Evolutionary conservation across 2,888 invertebrate species (phyloP), one percentile per base, ranked within the genome.

Genomic region (Anorthoa munda): DNA sequence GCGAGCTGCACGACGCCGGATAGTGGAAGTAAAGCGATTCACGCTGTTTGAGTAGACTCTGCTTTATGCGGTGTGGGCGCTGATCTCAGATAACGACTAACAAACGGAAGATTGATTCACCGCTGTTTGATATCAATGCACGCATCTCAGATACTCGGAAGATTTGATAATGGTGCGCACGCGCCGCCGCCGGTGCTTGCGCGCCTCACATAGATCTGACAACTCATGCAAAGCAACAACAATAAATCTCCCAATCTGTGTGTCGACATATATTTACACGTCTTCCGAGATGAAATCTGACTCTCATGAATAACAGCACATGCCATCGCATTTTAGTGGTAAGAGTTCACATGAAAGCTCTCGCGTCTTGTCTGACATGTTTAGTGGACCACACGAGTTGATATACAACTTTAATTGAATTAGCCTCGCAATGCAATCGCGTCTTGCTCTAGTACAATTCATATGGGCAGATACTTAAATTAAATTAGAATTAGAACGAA

Each of bases 81-180:
- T 75, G 94, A 95, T 94, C 89, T 78, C 55, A 91, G 95, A 95
- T 95, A 95, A 93, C 89, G 90, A 90, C 89, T 85, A 87, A 83
- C 89, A 89, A 90, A 88, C 88, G 89, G 88, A 93, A 95, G 94
- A 96, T 96, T 95, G 95, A 96, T 96, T 95, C 94, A 93, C 93
- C 90, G 91, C 92, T 90, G 88, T 88, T 87, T 87, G 88, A 89
- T 94, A 95, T 95, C 95, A 89, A 79, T 87, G 90, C 90, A 90
- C 88, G 87, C 91, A 94, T 95, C 94, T 93, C 75, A 90, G 93
- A 94, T 93, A 91, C 88, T 89, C 85, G 89, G 89, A 87, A 83
- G 94, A 94, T 94, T 89, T 86, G 90, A 89, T 83, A 87, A 90
- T 89, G 86, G 79, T 74, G 87, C 87, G 93, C 94, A 93, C 94